Evolutionary conservation across 2,797 vertebrate species (phyloP), one percentile per base, ranked within the genome.

Genomic region (Pagetopsis macropterus): DNA sequence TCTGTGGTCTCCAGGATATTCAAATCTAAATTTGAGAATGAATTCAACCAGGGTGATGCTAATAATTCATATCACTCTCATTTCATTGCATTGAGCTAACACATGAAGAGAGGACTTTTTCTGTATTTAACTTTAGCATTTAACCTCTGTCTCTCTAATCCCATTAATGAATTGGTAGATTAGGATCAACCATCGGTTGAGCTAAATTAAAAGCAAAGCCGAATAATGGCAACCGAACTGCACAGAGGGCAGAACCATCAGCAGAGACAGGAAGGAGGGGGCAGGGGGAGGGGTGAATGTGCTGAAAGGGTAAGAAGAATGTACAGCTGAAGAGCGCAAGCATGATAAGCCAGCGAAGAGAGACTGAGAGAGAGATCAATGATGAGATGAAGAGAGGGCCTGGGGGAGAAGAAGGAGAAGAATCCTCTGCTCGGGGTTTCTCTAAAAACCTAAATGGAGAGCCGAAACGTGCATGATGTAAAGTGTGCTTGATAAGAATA

Each of bases 111-210:
- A 82, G 66, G 63, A 65, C 2, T 33, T 45, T 63, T 51, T 21
- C 14, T 40, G 48, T 40, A 58, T 72, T 76, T 40, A 75, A 76
- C n/a, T 31, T 68, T 23, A 57, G 51, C 7, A 37, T 37, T 37
- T 37, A 77, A 57, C 51, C 49, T 44, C 6, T 50, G 27, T 50
- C 50, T 72, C 69, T 75, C 59, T 75, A 51, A 76, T 83, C 77
- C 65, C 63, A 76, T 64, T 72, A 84, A 82, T 80, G 43, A 82
- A 81, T 62, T 70, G 66, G 66, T 78, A 80, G 69, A 84, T 82
- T 70, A 68, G 58, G 41, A 66, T 70, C 59, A 72, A 65, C 23
- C 45, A 15, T 8, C 1, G 4, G 50, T 41, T 51, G 43, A 70
- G 54, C 12, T 54, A 82, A 64, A 62, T 63, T 10, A 21, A 70